Conservation (phyloP, 1,140 invertebrate genomes). For the Lanistes nyassanus region DNA sequence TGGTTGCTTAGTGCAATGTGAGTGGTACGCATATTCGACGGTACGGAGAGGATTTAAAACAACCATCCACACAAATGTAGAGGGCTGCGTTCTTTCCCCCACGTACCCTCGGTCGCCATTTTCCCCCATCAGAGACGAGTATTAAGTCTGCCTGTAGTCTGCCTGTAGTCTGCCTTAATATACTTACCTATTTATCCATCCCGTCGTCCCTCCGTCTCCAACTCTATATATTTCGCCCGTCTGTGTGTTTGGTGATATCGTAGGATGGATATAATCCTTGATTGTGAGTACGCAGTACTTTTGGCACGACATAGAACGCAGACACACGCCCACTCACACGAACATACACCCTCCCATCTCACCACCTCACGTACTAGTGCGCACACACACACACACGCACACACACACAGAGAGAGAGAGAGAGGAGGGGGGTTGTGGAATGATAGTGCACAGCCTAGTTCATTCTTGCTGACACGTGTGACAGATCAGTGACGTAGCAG, state of each 20-base stretch:
- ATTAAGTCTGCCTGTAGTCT: background rate
- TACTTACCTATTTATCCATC: background rate
- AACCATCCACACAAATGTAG: too few relatives aligned
- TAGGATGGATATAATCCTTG: background rate
- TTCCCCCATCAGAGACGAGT: background rate
- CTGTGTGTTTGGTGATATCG: background rate
- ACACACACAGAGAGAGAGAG: background rate
- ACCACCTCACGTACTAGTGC: background rate
- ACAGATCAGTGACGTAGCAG: too few relatives aligned
- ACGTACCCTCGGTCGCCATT: background rate
- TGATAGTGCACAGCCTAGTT: too few relatives aligned
- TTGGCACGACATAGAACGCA: background rate
- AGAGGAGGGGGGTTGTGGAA: background rate
- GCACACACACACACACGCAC: constrained; percentile 15
- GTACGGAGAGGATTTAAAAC: background rate
- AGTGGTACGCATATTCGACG: too few relatives aligned
- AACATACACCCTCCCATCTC: too few relatives aligned
- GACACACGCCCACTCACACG: constrained; percentile 5
- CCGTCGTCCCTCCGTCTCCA: background rate
- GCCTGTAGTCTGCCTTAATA: background rate
- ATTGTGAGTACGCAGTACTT: background rate
- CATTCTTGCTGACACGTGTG: too few relatives aligned
- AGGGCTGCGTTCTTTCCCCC: background rate
- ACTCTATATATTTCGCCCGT: constrained; percentile 1
- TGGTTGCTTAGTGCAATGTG: too few relatives aligned